A percentile compares a stretch with the other conserved stretches of the same genome.
Conservation (phyloP, 2,113 vertebrate genomes). For the Larimichthys crocea region DNA sequence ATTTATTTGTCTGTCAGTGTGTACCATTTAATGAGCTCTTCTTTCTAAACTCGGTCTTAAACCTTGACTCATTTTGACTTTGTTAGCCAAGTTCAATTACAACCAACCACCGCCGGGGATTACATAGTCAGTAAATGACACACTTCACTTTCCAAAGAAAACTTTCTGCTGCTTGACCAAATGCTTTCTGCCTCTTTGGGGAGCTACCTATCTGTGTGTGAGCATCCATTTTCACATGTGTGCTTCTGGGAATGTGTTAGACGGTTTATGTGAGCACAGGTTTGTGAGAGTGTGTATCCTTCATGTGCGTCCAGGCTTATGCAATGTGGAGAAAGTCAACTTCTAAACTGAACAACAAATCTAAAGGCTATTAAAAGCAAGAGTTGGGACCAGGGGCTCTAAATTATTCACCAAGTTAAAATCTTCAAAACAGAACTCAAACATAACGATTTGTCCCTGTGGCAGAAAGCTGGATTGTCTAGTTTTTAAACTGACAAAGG, state of each 20-base stretch:
- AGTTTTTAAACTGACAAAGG: neutral
- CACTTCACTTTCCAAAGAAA: constrained; percentile 42
- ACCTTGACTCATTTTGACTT: constrained; percentile 14
- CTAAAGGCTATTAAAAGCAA: constrained; percentile 50
- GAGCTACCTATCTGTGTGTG: constrained; percentile 8
- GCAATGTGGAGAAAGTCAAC: constrained; percentile 59
- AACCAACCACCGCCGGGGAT: constrained; percentile 39
- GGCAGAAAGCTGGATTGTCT: constrained; percentile 1
- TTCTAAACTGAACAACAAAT: constrained; percentile 53
- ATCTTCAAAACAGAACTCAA: constrained; percentile 50
- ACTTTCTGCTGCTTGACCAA: constrained; percentile 45
- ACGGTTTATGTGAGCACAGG: constrained; percentile 19
- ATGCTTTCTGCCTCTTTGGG: constrained; percentile 3
- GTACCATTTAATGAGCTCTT: constrained; percentile 44
- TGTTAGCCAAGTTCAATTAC: constrained; percentile 9
- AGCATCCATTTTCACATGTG: neutral
- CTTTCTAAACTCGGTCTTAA: constrained; percentile 31
- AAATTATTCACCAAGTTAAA: constrained; percentile 61
- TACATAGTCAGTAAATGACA: constrained; percentile 10
- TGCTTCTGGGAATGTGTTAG: neutral
- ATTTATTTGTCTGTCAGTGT: constrained; percentile 24
- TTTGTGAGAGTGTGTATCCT: constrained; percentile 45
- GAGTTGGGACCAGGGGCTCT: constrained; percentile 14
- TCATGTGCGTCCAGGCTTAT: constrained; percentile 55
- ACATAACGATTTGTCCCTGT: neutral